Base-by-base conservation (phyloP, 2,888 invertebrate species). In the Amiota communis region DNA sequence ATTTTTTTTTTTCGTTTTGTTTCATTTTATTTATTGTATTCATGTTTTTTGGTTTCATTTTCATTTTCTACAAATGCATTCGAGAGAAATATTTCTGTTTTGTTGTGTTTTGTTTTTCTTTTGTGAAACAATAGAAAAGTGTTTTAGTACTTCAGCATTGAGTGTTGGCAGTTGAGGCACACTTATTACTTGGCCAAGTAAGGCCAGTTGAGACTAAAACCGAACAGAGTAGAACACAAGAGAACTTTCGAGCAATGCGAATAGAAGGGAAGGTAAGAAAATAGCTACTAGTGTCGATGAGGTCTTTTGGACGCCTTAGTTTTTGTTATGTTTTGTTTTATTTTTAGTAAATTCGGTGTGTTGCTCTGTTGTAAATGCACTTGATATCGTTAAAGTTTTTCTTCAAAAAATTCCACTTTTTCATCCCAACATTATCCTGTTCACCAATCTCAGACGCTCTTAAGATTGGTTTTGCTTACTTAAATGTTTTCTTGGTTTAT, bases 341-440 rank as follows among this genome's bases (percentile, higher is more conserved):
- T 36, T 59, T 59, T 13, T 17, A 20, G 57, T 53, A n/a, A 53
- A 6, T 53, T 13, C n/a, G 53, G n/a, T 53, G n/a, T 53, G 53
- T 15, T 12, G 53, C 53, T 15, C 8, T 12, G n/a, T 53, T 12
- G 57, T 17, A 68, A 68, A 51, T 68, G 67, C 67, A 68, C 51
- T 68, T 68, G 51, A 68, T 68, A 68, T 51, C 67, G 20, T 68
- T 68, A 51, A 68, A 68, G 23, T 68, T 68, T 68, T 63, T 23
- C 48, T 13, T n/a, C 36, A 23, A 15, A 9, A 15, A 9, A 17
- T 57, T 57, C 17, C 57, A 2, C 36, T 36, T 8, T 36, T 36
- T 17, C 8, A 9, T 3, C 20, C 20, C 59, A 59, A 3, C 59
- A 59, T 23, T 59, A 23, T n/a, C 23, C 23, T 56, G n/a, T n/a